Evolutionary conservation across 1,140 invertebrate genomes (phyloP).

Genomic region (Phymorhynchus buccinoides): DNA sequence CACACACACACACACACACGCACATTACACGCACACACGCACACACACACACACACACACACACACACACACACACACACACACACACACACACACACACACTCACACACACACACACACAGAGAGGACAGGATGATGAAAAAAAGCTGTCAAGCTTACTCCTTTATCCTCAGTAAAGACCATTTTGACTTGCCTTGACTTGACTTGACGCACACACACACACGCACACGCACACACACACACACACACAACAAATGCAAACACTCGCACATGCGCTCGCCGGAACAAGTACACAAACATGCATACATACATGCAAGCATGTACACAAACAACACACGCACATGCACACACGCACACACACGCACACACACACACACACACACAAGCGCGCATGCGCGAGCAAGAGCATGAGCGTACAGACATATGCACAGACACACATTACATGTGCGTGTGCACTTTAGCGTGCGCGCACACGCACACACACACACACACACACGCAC

Average conservation of each 20-base stretch:
- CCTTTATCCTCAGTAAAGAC: no score
- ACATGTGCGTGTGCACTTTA: neutral
- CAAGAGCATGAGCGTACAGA: neutral
- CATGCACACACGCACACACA: neutral
- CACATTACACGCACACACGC: no score
- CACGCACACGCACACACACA: neutral
- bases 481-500: neutral
- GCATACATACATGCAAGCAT: neutral
- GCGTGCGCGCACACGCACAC: no score
- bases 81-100: neutral
- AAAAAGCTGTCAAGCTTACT: no score
- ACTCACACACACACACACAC: slow-evolving; percentile 17
- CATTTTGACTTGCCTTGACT: no score
- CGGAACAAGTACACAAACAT: neutral
- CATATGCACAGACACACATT: neutral
- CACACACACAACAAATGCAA: neutral
- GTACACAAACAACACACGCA: neutral
- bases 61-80: neutral
- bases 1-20: slow-evolving; percentile 1
- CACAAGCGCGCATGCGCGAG: neutral
- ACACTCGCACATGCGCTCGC: neutral
- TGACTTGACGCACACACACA: neutral
- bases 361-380: neutral
- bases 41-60: no score
- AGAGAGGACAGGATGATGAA: no score